A percentile compares a stretch with the other conserved stretches of the same genome.
These are phyloP conservation scores for Cyprinodon diabolis DNA, from an alignment of 2,797 vertebrate genomes.

Conservation along the genomic window DNA sequence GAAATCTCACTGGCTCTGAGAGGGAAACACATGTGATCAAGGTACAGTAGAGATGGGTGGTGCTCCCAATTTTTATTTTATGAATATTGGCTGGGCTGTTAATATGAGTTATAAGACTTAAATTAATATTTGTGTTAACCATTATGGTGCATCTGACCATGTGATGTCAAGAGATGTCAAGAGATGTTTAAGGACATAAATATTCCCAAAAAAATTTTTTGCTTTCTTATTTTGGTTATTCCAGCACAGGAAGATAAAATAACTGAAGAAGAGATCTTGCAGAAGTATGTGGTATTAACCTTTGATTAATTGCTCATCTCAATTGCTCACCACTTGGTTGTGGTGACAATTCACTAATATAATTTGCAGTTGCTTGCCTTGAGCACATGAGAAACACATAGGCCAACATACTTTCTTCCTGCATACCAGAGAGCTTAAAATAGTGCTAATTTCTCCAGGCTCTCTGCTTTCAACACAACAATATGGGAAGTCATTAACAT, in stretches of 20 bases:
- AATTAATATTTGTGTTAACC: too few relatives aligned
- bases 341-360: constrained; percentile 76
- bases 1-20: too few relatives aligned
- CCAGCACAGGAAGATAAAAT: constrained; percentile 23
- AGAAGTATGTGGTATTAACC: constrained; percentile 75
- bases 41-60: too few relatives aligned
- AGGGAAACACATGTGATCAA: too few relatives aligned
- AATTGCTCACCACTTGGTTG: constrained; percentile 62
- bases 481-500: constrained; percentile 67
- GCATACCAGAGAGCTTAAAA: constrained; percentile 77
- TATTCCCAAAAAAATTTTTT: too few relatives aligned
- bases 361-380: constrained; percentile 83
- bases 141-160: too few relatives aligned
- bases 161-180: too few relatives aligned
- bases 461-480: constrained; percentile 65
- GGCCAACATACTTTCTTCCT: constrained; percentile 76
- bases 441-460: constrained; percentile 69
- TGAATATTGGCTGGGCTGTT: too few relatives aligned
- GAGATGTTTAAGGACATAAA: too few relatives aligned
- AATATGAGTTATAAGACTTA: too few relatives aligned
- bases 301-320: constrained; percentile 82
- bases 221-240: constrained; percentile 1
- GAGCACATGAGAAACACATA: constrained; percentile 66
- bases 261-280: constrained; percentile 76
- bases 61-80: too few relatives aligned